Evolutionary conservation across 2,888 invertebrate genomes (phyloP), one percentile per base, ranked within the genome.

Genomic region (Nymphalis urticae): DNA sequence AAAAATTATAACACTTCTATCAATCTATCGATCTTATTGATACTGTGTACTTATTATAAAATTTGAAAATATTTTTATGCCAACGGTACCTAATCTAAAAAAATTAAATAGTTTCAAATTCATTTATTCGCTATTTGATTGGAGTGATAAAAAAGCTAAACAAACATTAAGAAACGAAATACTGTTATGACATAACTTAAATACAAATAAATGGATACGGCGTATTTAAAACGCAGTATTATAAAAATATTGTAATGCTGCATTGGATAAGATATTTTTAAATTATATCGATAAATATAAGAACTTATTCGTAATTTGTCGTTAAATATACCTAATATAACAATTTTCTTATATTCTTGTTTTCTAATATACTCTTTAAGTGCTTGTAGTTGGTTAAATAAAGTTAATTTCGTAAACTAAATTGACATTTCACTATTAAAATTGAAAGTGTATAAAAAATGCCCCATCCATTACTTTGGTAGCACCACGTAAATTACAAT

Each of bases 141-240:
- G 78, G 76, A 74, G 80, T 69, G 65, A 79, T 66, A 88, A 90
- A 90, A 89, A 88, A 83, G 73, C 80, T 85, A 87, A 86, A 86
- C 83, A 88, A 87, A 87, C 81, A 80, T 72, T 81, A 82, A 80
- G 79, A 81, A 79, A 80, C 78, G 83, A 79, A 82, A 81, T 54
- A 72, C 54, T 59, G 70, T 58, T 65, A 62, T 58, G 56, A 65
- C 54, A 71, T 72, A 47, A 21, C 32, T 10, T 27, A n/a, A 42
- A 48, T 32, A 53, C 2, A 2, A 47, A 21, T 62, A 50, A 50
- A 24, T 61, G 51, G 60, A 64, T 61, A 54, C 50, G 60, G 32
- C 54, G 48, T 48, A 2, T 24, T 53, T 53, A 16, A 16, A 24
- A 54, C 6, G 27, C 27, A 32, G 27, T 6, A 6, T 32, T 32